These are phyloP conservation scores for Apodemia zela DNA, from an alignment of 2,888 invertebrate genomes.

Conservation along the genomic window DNA sequence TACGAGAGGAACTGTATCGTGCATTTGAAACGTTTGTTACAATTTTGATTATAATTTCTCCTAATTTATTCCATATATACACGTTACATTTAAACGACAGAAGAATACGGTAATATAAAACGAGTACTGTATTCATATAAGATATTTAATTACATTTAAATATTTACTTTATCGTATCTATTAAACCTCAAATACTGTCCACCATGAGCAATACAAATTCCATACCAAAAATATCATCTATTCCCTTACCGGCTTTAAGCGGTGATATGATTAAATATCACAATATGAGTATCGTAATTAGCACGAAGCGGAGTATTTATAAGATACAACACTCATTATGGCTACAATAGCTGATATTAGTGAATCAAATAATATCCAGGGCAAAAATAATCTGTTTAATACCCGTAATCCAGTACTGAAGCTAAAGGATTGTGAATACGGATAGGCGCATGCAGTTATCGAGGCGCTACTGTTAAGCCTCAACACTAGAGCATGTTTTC, in stretches of 20 bases:
- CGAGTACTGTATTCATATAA: conserved; percentile 41
- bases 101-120: conserved; percentile 40
- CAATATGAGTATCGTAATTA: conserved; percentile 44
- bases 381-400: conserved; percentile 2
- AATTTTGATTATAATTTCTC: conserved; percentile 61
- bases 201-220: conserved; percentile 75
- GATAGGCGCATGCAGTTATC: conserved; percentile 64
- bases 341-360: conserved; percentile 14
- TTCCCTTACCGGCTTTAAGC: conserved; percentile 54
- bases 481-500: conserved; percentile 43
- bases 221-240: conserved; percentile 73
- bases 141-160: conserved; percentile 49
- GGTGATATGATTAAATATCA: conserved; percentile 73
- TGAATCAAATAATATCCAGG: conserved; percentile 20
- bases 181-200: conserved; percentile 43
- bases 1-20: conserved; percentile 79
- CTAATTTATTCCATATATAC: conserved; percentile 47
- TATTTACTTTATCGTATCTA: conserved; percentile 46
- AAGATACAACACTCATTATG: conserved; percentile 18
- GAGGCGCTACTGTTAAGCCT: conserved; percentile 44
- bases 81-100: conserved; percentile 45
- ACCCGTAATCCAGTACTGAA: conserved; percentile 41
- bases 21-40: conserved; percentile 64
- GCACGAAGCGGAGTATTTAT: conserved; percentile 28
- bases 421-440: conserved; percentile 47